Evolutionary conservation across 1,140 invertebrate species (phyloP), one percentile per base, ranked within the genome.

Genomic region (Neodiprion lecontei): DNA sequence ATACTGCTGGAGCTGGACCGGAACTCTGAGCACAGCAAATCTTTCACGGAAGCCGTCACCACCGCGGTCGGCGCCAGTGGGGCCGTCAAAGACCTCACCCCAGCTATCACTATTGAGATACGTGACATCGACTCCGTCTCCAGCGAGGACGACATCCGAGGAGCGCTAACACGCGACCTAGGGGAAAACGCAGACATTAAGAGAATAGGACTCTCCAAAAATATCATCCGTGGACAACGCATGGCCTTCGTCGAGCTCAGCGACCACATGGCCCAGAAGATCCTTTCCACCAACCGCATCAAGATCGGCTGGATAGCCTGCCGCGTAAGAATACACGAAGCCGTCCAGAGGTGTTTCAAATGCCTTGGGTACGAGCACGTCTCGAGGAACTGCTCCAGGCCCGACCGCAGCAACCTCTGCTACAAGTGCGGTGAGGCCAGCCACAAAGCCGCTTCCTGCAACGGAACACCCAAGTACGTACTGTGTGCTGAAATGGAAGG

Each of bases 281-380:
- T 10, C 50, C 14, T 53, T 14, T 53, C 50, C 50, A 10, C 50
- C 50, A 53, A 53, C 50, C 50, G 50, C 9, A 53, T 53, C 9
- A 53, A 53, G 14, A 53, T 53, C 50, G 50, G 72, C 10, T 73
- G 72, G 72, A 12, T 73, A 47, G 66, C 61, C 68, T 73, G 75
- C 72, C 9, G 75, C 14, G 28, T 70, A n/a, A 73, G 75, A 66
- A 3, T n/a, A 14, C 8, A 14, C 9, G 50, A 10, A 9, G 50
- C 5, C 2, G 47, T 73, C 28, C 17, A 4, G 5, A 9, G 66
- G 17, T 67, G 72, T 65, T 73, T 10, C 72, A 73, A 23, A 23
- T 73, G 72, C 66, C 67, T 70, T 7, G 73, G 67, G 12, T 74
- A 74, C 47, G 73, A 67, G 17, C 73, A 74, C 67, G 50, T 53